Percentiles rank a stretch among this genome's conserved stretches.
Conservation (phyloP, 2,113 vertebrate species). For the Prionailurus viverrinus region DNA sequence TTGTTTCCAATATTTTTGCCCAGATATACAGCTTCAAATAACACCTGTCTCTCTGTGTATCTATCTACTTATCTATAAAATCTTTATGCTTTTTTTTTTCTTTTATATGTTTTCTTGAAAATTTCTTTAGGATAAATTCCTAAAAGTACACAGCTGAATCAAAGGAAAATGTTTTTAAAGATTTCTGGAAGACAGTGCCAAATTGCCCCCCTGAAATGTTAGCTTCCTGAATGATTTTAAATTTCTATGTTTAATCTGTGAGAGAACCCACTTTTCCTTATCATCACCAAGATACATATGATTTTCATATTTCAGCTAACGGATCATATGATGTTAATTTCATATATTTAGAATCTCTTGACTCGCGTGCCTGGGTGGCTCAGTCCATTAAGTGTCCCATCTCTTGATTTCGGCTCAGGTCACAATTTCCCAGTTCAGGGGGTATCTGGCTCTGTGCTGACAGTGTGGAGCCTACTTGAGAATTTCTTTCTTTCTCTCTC, state of each 20-base stretch:
- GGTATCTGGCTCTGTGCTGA: too few species aligned
- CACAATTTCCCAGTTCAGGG: too few species aligned
- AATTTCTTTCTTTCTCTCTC: too few species aligned
- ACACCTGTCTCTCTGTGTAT: neutral
- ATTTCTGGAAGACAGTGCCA: neutral
- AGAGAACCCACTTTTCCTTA: neutral
- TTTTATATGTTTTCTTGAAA: neutral
- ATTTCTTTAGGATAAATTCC: neutral
- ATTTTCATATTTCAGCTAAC: neutral
- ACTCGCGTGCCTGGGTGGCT: too few species aligned
- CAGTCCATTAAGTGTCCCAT: too few species aligned
- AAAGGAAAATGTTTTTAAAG: neutral
- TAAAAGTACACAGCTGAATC: neutral
- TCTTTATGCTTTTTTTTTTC: neutral
- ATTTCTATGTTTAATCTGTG: neutral
- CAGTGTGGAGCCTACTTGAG: too few species aligned
- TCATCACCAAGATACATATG: neutral
- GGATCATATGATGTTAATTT: neutral
- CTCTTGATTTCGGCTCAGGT: too few species aligned
- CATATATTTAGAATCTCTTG: too few species aligned
- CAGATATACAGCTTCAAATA: neutral
- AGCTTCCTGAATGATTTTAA: neutral
- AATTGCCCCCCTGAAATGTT: neutral
- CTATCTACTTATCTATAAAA: neutral
- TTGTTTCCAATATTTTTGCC: constrained; percentile 13